Base-by-base conservation (phyloP, 2,113 vertebrate genomes). In the Corythoichthys intestinalis region DNA sequence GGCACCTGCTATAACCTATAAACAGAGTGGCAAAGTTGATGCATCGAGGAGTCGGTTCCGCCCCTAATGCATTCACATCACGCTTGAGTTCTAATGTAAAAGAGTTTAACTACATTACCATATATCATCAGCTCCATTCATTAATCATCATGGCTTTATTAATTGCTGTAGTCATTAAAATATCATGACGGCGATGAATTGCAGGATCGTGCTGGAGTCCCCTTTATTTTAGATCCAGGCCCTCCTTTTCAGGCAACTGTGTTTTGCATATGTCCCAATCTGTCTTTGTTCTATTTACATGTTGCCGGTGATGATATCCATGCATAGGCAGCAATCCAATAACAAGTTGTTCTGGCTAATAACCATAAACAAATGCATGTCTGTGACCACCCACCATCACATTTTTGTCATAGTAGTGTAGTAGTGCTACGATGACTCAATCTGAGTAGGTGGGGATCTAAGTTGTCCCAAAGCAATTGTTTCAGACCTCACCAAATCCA, bases 381-480 rank as follows among this genome's bases (percentile, higher is more conserved):
- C 61, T 34, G 61, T 47, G 61, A 63, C 7, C 17, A 52, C 4
- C 34, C 63, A 37, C 28, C 66, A 66, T 65, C n/a, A 71, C 10
- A 11, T 70, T 62, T 67, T 57, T 66, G 62, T 74, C 58, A 68
- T 56, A 66, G 66, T 60, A 28, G 41, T 74, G 64, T 72, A 82
- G 79, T 62, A 44, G 7, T 48, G 76, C 82, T 77, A 59, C 69
- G 59, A 66, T 79, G 77, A 82, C 78, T 84, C 83, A 57, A 82
- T 81, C 75, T 84, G 87, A 81, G 74, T 69, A 46, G 65, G 37
- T 60, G 68, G 78, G 78, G 75, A 87, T 87, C 75, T 76, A 86
- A 84, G 85, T 86, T 88, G 85, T 89, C 81, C 85, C 82, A 87
- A 82, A 87, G 87, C 86, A 89, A 89, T 90, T 88, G 87, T 90